Evolutionary conservation across 2,113 vertebrate genomes (phyloP), one percentile per base, ranked within the genome.

Genomic region (Rissa tridactyla): DNA sequence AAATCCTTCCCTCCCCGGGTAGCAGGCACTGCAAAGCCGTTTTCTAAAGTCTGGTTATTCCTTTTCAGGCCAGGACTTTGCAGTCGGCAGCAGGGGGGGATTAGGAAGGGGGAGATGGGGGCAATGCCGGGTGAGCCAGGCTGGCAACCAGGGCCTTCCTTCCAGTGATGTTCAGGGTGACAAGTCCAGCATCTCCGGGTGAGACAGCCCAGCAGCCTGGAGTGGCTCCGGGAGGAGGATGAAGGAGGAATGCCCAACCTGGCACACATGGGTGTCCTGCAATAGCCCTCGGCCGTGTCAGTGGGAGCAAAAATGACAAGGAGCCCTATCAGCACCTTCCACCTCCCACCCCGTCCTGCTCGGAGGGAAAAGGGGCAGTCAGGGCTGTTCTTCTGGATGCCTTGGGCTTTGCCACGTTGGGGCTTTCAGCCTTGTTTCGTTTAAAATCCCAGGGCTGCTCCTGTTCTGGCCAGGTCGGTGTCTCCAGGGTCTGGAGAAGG

Each of bases 271-370:
- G 0, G 3, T 54, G 26, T 20, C n/a, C 64, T 2, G 6, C 12
- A 20, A n/a, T 11, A 46, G 11, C 69, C 44, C 25, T 36, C 0
- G 2, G 60, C 32, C 70, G 23, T 1, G 0, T 8, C 1, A 0
- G 20, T n/a, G n/a, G n/a, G 34, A 73, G 42, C 38, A 52, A 69
- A 81, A 86, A 11, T 15, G 47, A 8, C 26, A 6, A 26, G 0
- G 3, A 90, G 54, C 42, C 20, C 6, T 22, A 9, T 13, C 34
- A 19, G 25, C 32, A 51, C 18, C 71, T 72, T 55, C 51, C 26
- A 34, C 54, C 19, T 38, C 27, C 22, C 15, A 23, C 13, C 25
- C 25, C 5, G 32, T 15, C 40, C 76, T 18, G 49, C 19, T 70
- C 29, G 2, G 49, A 49, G 9, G 68, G 26, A 52, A 27, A 42